Conservation (phyloP, 2,888 invertebrate species). For the Therioaphis trifolii region DNA sequence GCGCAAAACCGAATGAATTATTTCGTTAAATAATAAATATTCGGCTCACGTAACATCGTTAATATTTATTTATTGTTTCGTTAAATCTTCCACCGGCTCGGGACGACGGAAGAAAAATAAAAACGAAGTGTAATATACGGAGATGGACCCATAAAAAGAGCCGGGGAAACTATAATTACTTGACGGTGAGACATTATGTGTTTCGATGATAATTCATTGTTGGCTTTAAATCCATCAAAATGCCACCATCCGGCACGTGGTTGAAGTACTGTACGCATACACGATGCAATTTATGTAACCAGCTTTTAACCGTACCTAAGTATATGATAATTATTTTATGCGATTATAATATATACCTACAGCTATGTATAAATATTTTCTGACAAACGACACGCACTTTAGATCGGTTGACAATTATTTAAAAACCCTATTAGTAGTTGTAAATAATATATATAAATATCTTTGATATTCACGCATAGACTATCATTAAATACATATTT, state of each 20-base stretch:
- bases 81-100: not conserved
- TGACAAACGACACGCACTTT: constrained; percentile 36
- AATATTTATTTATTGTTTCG: constrained; percentile 37
- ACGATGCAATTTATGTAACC: not conserved
- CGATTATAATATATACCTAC: constrained; percentile 19
- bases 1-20: not conserved
- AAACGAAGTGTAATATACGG: not conserved
- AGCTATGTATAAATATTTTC: constrained; percentile 25
- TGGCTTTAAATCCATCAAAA: constrained; percentile 44
- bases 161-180: constrained; percentile 36
- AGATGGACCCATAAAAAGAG: not conserved
- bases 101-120: not conserved
- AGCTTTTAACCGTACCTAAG: constrained; percentile 2
- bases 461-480: too few relatives aligned
- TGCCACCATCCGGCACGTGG: not conserved
- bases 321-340: not conserved
- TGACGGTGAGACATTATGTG: constrained; percentile 42
- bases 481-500: too few relatives aligned
- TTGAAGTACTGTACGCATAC: not conserved
- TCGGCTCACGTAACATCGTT: constrained; percentile 23
- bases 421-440: constrained; percentile 12
- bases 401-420: constrained; percentile 30
- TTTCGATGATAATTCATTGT: constrained; percentile 32
- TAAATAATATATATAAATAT: too few relatives aligned
- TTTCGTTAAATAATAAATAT: constrained; percentile 31